Evolutionary conservation across 2,113 vertebrate species (phyloP), one percentile per base, ranked within the genome.

Genomic region (Boulengeromyrus knoepffleri): DNA sequence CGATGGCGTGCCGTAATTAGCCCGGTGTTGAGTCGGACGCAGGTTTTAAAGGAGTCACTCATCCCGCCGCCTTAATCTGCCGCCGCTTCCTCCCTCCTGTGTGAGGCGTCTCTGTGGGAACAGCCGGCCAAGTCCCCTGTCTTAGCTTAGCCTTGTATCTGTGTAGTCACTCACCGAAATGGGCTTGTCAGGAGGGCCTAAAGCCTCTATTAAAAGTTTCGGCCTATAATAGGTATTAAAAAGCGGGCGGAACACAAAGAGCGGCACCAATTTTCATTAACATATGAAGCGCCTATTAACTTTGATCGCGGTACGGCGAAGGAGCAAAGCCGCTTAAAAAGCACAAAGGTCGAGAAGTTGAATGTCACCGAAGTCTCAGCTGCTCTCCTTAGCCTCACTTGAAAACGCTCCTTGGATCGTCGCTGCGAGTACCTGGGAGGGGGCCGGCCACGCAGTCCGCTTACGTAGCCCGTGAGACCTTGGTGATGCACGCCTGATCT

Each of bases 131-230:
- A 66, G 77, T 93, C 85, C 93, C 93, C 93, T 92, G 94, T 95
- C 94, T 94, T 95, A 96, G 95, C 95, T 95, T 95, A 96, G 95
- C 94, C 94, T 94, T 95, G 95, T 95, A 96, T 96, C 95, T 95
- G 93, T 94, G 95, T 95, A 95, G 94, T 95, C 94, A 94, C 94
- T 95, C 94, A 93, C 93, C 91, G 93, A 95, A 96, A 96, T 96
- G 94, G 95, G 94, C 95, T 96, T 97, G 95, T 96, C 95, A 96
- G 92, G 93, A 94, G 93, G 95, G 95, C 96, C 95, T 96, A 96
- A 96, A 96, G 95, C 95, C 95, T 96, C 95, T 95, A 95, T 97
- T 96, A 97, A 96, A 97, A 96, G 95, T 96, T 96, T 95, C 94
- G 95, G 94, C 94, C 94, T 91, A 95, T 96, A 96, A 96, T 96